Base-by-base conservation (phyloP, 1,140 invertebrate species). In the Drosophila albomicans region DNA sequence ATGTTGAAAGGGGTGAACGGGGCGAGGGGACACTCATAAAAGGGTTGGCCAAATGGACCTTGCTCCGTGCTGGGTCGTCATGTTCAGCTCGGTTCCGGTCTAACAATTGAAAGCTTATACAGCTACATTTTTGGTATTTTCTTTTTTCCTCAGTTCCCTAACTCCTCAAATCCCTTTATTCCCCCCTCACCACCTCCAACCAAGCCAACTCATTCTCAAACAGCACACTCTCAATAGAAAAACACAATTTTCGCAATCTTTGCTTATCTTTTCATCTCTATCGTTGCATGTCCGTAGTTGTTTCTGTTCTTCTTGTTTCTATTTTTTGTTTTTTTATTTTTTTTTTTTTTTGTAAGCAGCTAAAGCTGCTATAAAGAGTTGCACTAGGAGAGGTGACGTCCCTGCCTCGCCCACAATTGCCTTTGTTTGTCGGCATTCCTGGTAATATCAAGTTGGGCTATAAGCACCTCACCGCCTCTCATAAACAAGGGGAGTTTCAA, bases 171-270 rank as follows among this genome's bases (percentile, higher is more conserved):
- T 32, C 30, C 30, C 7, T 32, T 32, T 32, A 32, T 8, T 5
- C 30, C 30, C 7, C 49, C 13, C 52, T 16, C 2, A 5, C 15
- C 10, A 6, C 16, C 7, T 38, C n/a, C 46, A 57, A 32, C 43
- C 20, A 25, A 25, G 20, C 20, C 20, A 25, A 16, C 28, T 49
- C 46, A 28, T 51, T 28, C 20, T 43, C 73, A 56, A 38, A 41
- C 45, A 65, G 7, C 38, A 61, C 56, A 45, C 61, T 56, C 75
- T 75, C 84, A 84, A 89, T 88, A 74, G 84, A 89, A 74, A 88
- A 84, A 84, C 77, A 88, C 85, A 88, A 88, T 89, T 88, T 88
- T 88, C 78, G 68, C 85, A 89, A 89, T 88, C 85, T 89, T 88
- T 88, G 80, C 80, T 88, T 88, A 88, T 88, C 84, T 89, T 84